Conservation (phyloP, 2,113 vertebrate genomes). For the Oreochromis spilurus region DNA sequence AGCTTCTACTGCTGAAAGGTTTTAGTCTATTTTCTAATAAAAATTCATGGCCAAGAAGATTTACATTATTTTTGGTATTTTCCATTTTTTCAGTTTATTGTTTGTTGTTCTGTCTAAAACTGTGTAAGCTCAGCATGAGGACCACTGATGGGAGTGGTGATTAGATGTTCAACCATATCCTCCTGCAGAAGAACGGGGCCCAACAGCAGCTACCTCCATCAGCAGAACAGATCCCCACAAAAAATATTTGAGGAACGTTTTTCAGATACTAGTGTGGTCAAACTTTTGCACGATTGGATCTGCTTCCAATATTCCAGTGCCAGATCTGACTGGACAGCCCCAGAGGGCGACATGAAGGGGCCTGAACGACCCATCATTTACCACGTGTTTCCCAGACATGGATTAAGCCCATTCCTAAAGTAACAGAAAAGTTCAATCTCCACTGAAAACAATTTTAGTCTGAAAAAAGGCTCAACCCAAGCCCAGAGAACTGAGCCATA, state of each 20-base stretch:
- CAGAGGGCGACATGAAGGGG: background rate
- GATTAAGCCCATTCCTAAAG: background rate
- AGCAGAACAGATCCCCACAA: background rate
- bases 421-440: background rate
- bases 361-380: background rate
- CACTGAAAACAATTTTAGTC: background rate
- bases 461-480: background rate
- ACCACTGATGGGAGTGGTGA: background rate
- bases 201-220: background rate
- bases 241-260: background rate
- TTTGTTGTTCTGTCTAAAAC: background rate
- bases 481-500: background rate
- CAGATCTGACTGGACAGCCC: background rate
- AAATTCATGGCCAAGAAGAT: background rate
- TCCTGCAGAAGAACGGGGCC: background rate
- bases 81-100: background rate
- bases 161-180: background rate
- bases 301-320: background rate
- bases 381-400: background rate
- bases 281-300: background rate
- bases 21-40: background rate
- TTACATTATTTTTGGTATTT: background rate
- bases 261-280: background rate
- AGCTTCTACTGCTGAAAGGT: background rate
- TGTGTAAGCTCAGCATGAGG: background rate